A percentile compares a stretch with the other conserved stretches of the same genome.
Evolutionary conservation across 2,797 vertebrate species (phyloP).

Genomic region (Triplophysa bombifrons): DNA sequence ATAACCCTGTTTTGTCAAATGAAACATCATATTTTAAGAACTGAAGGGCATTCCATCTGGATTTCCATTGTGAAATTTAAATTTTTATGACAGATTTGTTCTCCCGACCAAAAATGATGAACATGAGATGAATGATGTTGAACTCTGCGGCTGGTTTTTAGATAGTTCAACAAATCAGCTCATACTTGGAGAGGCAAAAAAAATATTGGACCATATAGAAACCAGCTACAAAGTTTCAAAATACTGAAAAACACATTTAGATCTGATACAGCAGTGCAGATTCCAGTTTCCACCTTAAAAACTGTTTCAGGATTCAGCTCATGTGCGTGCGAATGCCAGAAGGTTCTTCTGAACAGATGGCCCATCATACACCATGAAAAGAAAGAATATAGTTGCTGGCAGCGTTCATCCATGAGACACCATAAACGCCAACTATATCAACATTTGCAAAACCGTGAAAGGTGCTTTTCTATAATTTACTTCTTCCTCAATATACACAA

Average conservation of each 20-base stretch:
- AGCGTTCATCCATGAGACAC: neutral
- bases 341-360: slow-evolving; percentile 33
- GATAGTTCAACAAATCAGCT: neutral
- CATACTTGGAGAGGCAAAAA: neutral
- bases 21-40: slow-evolving; percentile 11
- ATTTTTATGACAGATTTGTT: neutral
- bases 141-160: neutral
- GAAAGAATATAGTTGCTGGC: slow-evolving; percentile 14
- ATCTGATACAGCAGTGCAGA: neutral
- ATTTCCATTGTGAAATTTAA: neutral
- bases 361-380: slow-evolving; percentile 32
- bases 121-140: neutral
- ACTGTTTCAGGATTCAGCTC: slow-evolving; percentile 21
- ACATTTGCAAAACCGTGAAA: slow-evolving; percentile 9
- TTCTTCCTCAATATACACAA: neutral
- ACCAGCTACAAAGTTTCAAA: neutral
- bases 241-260: neutral
- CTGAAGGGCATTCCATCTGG: slow-evolving; percentile 3
- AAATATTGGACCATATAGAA: neutral
- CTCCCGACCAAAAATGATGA: neutral
- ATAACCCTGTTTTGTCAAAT: slow-evolving; percentile 9
- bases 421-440: slow-evolving; percentile 19
- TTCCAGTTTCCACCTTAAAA: neutral
- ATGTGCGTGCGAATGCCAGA: slow-evolving; percentile 24
- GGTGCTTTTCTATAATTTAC: neutral